phyloP scores from a whole-genome alignment of 1,140 invertebrate genomes.

The Drosophila nasuta region DNA sequence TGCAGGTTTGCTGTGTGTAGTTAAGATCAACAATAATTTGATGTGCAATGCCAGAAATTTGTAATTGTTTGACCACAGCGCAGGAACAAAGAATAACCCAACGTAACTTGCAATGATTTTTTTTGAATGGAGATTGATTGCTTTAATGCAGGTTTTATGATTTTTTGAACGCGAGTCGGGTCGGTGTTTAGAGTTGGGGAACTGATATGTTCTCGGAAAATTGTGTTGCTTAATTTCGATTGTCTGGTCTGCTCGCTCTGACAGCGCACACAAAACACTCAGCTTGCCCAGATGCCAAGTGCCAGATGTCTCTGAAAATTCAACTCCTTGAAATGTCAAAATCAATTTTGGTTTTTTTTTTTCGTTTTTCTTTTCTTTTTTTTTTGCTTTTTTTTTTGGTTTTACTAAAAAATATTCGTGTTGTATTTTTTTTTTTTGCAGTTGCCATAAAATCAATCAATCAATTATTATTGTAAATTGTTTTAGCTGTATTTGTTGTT shows the following conservation, averaged over 20 bases:
- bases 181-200: conserved; percentile 35
- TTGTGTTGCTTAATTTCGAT: conserved; percentile 28
- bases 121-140: conserved; percentile 30
- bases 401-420: conserved; percentile 60
- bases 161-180: conserved; percentile 36
- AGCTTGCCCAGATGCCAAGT: conserved; percentile 27
- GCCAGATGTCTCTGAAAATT: background rate
- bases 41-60: conserved; percentile 46
- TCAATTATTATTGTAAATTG: conserved; percentile 52
- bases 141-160: conserved; percentile 29
- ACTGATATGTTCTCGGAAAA: conserved; percentile 31
- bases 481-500: conserved; percentile 28
- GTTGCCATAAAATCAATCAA: conserved; percentile 63
- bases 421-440: conserved; percentile 48
- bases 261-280: conserved; percentile 7
- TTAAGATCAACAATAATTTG: conserved; percentile 47
- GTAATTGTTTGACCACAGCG: conserved; percentile 12
- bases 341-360: conserved; percentile 30
- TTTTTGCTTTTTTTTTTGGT: conserved; percentile 2
- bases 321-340: conserved; percentile 6
- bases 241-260: conserved; percentile 19
- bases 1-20: background rate
- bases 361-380: conserved; percentile 24
- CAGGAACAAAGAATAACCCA: conserved; percentile 25
- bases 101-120: conserved; percentile 26